Evolutionary conservation across 2,113 vertebrate species (phyloP).

Genomic region (Chlorodrepanis virens): DNA sequence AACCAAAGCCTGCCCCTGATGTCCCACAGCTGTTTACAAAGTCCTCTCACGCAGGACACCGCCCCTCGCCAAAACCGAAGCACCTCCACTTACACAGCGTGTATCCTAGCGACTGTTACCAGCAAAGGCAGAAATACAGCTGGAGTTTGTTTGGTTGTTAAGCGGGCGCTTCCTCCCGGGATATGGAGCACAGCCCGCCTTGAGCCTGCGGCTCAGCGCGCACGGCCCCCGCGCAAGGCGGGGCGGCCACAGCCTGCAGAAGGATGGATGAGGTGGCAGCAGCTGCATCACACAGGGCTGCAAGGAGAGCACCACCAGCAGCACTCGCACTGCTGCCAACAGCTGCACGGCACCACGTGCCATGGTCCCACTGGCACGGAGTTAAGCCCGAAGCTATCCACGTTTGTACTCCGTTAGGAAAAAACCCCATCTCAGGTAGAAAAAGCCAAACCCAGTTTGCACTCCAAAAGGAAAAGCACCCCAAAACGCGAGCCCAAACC

Average conservation of each 20-base stretch:
- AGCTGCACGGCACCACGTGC: rapidly evolving
- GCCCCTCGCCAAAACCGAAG: background rate
- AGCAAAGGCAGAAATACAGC: background rate
- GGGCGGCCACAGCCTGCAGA: rapidly evolving
- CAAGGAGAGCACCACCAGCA: background rate
- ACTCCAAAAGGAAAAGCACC: no score
- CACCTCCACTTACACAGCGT: no score
- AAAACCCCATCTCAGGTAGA: no score
- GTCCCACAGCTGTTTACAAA: background rate
- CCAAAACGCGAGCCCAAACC: rapidly evolving
- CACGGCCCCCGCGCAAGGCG: rapidly evolving
- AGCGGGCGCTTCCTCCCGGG: background rate
- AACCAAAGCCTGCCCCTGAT: background rate
- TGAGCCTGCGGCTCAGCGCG: rapidly evolving
- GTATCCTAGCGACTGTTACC: background rate
- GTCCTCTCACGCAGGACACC: background rate
- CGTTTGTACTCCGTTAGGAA: no score
- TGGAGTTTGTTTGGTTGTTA: background rate
- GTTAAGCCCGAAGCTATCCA: background rate
- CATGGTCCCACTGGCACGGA: rapidly evolving
- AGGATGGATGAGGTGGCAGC: rapidly evolving
- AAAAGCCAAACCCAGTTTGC: background rate
- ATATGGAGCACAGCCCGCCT: background rate
- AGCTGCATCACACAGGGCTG: background rate
- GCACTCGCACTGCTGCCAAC: rapidly evolving